phyloP scores from a whole-genome alignment of 2,113 vertebrate genomes.

The Hemichromis elongatus region DNA sequence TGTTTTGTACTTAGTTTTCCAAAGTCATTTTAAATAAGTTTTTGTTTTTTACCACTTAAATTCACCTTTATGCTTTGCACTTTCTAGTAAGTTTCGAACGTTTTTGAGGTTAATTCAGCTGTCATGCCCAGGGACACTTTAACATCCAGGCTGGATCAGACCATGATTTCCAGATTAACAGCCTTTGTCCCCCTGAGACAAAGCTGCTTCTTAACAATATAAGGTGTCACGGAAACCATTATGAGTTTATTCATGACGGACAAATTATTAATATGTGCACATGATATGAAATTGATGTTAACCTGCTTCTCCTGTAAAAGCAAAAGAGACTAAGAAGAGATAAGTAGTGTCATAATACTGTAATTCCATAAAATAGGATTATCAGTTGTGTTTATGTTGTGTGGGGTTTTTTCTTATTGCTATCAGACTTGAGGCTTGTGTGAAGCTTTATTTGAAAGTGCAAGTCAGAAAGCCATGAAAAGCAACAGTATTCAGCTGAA shows the following conservation, averaged over 20 bases:
- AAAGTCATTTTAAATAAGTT: neutral
- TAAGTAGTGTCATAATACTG: neutral
- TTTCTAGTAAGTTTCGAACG: neutral
- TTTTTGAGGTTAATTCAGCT: neutral
- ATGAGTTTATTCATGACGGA: neutral
- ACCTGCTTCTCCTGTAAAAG: neutral
- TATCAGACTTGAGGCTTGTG: too few relatives aligned
- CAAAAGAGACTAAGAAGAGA: neutral
- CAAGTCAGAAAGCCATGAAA: neutral
- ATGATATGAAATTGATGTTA: neutral
- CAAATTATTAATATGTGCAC: neutral
- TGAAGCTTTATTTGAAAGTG: too few relatives aligned
- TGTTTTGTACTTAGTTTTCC: neutral
- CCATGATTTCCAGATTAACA: neutral
- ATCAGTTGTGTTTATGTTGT: neutral
- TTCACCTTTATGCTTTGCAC: neutral
- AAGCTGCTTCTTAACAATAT: neutral
- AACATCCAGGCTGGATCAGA: neutral
- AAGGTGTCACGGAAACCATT: neutral
- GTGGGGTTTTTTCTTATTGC: rapidly evolving
- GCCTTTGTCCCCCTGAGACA: neutral
- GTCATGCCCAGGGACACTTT: neutral
- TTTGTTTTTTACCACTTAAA: neutral
- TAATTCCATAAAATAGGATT: neutral
- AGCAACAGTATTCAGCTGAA: neutral